A percentile compares a stretch with the other conserved stretches of the same genome.
Conservation (phyloP, 2,888 invertebrate species). For the Eristalinus sepulchralis region DNA sequence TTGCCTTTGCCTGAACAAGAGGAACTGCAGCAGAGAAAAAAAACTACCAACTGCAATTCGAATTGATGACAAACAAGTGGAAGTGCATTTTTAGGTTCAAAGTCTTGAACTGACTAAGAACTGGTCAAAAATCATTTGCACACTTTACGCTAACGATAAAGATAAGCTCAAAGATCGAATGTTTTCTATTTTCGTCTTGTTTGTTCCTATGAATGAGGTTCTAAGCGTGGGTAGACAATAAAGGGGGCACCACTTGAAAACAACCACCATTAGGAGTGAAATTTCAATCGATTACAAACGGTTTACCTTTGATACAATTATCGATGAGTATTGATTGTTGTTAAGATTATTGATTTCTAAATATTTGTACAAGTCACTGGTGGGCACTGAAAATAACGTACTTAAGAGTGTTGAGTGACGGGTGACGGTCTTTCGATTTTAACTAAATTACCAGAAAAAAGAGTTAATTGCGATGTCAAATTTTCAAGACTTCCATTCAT, state of each 20-base stretch:
- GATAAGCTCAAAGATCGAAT: background rate
- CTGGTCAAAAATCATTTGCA: background rate
- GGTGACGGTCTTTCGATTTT: no score
- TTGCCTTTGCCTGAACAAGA: background rate
- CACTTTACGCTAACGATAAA: background rate
- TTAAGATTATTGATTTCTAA: background rate
- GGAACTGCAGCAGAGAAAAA: no score
- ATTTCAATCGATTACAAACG: background rate
- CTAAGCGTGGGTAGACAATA: background rate
- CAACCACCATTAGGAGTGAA: background rate
- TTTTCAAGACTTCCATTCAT: no score
- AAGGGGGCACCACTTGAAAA: background rate
- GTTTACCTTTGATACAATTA: background rate
- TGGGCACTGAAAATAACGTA: background rate
- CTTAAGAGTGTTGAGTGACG: no score
- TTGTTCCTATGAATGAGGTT: background rate
- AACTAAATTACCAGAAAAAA: no score
- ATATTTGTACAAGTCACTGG: background rate
- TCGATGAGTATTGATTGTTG: background rate
- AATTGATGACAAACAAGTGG: background rate
- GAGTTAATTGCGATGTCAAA: no score
- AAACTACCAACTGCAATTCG: no score
- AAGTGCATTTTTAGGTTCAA: background rate
- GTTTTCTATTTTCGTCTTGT: background rate
- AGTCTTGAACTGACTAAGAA: background rate